Percentiles rank a stretch among this genome's conserved stretches.
Evolutionary conservation across 2,113 vertebrate genomes (phyloP).

Genomic region (Hemibagrus wyckioides): DNA sequence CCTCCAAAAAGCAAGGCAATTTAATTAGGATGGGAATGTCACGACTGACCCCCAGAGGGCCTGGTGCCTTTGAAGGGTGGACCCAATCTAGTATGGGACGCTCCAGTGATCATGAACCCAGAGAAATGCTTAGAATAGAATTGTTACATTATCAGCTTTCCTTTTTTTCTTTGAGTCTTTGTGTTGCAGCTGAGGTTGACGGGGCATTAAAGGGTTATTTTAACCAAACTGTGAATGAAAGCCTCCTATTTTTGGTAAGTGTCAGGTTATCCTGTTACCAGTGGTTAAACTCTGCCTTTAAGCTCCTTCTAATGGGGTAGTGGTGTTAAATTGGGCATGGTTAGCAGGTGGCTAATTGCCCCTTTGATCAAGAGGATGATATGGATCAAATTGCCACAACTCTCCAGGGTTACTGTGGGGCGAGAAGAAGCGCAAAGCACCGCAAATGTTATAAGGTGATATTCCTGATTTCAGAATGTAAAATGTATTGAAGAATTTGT

Average conservation of each 20-base stretch:
- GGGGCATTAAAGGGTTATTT: background rate
- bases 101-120: conserved; percentile 45
- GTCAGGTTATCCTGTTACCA: background rate
- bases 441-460: background rate
- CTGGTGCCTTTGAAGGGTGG: conserved; percentile 59
- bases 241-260: background rate
- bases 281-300: background rate
- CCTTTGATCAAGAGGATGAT: conserved; percentile 35
- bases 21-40: conserved; percentile 72
- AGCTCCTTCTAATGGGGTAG: background rate
- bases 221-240: background rate
- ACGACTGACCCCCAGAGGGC: conserved; percentile 70
- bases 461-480: background rate
- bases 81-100: conserved; percentile 52
- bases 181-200: background rate
- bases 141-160: background rate
- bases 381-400: conserved; percentile 1
- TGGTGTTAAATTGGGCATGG: background rate
- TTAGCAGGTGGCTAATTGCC: conserved; percentile 39
- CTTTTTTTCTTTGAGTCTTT: background rate
- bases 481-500: background rate
- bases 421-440: background rate
- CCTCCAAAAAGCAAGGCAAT: conserved; percentile 61
- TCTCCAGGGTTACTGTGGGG: background rate
- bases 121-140: conserved; percentile 26